Evolutionary conservation across 2,888 invertebrate species (phyloP), one percentile per base, ranked within the genome.

Genomic region (Drosophila diplacantha): DNA sequence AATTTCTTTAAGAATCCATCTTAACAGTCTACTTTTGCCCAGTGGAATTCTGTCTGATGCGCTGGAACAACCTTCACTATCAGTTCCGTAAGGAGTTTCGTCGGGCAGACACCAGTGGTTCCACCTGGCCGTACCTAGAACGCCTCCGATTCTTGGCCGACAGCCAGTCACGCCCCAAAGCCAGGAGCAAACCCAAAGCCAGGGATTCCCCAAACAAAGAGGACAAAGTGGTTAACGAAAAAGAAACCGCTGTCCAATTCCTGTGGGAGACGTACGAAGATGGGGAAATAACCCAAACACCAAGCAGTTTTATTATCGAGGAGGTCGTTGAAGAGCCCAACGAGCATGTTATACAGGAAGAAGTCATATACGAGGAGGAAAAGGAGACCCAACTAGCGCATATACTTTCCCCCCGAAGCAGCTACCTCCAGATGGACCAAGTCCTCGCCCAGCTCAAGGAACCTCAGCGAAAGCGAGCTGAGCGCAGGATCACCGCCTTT

Each of bases 21-120:
- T 35, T 14, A 6, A 1, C 12, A 29, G 11, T 35, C 14, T 0
- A 12, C 7, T 22, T 3, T 8, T 18, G 3, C 0, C 0, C 51
- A 86, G 86, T 82, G 20, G 74, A 85, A 49, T 85, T 86, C 37
- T 85, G 85, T 18, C 24, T 85, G 18, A 85, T 80, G 75, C 85
- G 85, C 5, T 85, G 85, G 85, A 83, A 81, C 18, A 86, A 85
- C 59, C 64, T 85, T 12, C 73, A 85, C 31, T 83, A 84, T 3
- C 85, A 85, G 47, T 85, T 83, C 57, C 76, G 84, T 5, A 85
- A 85, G 32, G 86, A 85, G 46, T 61, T 80, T 0, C 78, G 84
- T 0, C 71, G 82, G 11, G 47, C 76, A 1, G 73, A 59, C 20
- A 71, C 71, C 14, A 69, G 69, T 0, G 75, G 75, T 1, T 85